Conservation (phyloP, 2,888 invertebrate species). For the Pandemis cinnamomeana region DNA sequence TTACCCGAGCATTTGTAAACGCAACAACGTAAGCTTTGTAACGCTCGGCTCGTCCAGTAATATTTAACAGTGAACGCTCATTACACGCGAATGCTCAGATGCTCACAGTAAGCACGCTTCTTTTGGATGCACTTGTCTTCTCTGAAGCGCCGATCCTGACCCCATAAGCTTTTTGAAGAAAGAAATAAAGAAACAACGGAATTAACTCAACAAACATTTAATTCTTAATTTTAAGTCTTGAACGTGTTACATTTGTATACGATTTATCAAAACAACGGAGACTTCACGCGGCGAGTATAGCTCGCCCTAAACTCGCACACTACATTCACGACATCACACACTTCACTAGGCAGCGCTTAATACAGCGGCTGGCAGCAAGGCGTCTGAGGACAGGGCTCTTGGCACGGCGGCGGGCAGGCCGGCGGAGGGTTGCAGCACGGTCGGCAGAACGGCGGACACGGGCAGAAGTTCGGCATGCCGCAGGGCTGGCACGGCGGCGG, state of each 20-base stretch:
- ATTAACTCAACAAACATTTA: conserved; percentile 42
- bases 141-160: too few relatives aligned
- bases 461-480: neutral
- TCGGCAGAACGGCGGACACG: conserved; percentile 40
- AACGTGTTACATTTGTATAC: conserved; percentile 28
- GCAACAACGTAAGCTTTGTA: too few relatives aligned
- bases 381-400: conserved; percentile 63
- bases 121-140: too few relatives aligned
- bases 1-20: too few relatives aligned
- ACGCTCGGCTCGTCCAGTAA: too few relatives aligned
- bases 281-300: conserved; percentile 40
- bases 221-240: conserved; percentile 48
- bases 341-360: neutral
- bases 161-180: conserved; percentile 6
- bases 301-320: neutral
- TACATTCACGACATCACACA: neutral
- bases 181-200: neutral
- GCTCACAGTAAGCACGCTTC: too few relatives aligned
- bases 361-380: conserved; percentile 4
- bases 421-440: conserved; percentile 29
- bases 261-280: conserved; percentile 20
- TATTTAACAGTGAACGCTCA: too few relatives aligned
- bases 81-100: too few relatives aligned
- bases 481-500: conserved; percentile 17
- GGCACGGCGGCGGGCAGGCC: conserved; percentile 62